These are phyloP conservation scores for Colinus virginianus DNA, from an alignment of 2,113 vertebrate genomes.

Conservation along the genomic window DNA sequence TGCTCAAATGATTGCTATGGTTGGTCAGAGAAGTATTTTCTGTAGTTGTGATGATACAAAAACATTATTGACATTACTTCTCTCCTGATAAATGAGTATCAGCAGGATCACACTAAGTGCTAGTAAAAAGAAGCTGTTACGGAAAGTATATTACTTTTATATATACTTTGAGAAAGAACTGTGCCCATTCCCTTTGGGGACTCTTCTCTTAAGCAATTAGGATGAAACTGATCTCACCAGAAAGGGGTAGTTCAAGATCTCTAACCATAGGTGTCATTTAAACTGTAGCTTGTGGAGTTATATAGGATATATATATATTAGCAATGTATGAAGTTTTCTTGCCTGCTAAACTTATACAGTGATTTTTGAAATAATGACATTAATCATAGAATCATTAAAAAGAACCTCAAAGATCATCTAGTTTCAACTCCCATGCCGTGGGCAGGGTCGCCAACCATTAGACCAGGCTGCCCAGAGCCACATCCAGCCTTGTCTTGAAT, in stretches of 20 bases:
- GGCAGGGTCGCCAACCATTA: too few species aligned
- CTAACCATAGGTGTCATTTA: neutral
- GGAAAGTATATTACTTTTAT: neutral
- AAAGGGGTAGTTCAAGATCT: neutral
- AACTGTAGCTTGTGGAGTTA: neutral
- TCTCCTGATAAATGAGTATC: neutral
- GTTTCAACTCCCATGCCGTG: too few species aligned
- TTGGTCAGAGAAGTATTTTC: neutral
- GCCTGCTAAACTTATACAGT: too few species aligned
- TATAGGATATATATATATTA: neutral
- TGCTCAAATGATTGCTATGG: neutral
- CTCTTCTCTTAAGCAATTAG: neutral
- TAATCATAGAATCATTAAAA: neutral
- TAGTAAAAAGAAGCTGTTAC: neutral
- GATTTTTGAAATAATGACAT: too few species aligned
- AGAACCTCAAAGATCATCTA: too few species aligned
- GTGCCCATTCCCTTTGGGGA: fast-evolving
- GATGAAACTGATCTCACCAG: neutral
- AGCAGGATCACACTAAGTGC: neutral
- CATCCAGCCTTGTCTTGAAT: too few species aligned
- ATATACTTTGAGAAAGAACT: neutral
- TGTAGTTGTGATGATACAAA: too few species aligned
- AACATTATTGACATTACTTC: neutral
- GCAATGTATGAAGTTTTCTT: neutral
- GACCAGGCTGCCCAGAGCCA: too few species aligned